Conservation (phyloP, 2,113 vertebrate genomes). For the Crotalus tigris region DNA sequence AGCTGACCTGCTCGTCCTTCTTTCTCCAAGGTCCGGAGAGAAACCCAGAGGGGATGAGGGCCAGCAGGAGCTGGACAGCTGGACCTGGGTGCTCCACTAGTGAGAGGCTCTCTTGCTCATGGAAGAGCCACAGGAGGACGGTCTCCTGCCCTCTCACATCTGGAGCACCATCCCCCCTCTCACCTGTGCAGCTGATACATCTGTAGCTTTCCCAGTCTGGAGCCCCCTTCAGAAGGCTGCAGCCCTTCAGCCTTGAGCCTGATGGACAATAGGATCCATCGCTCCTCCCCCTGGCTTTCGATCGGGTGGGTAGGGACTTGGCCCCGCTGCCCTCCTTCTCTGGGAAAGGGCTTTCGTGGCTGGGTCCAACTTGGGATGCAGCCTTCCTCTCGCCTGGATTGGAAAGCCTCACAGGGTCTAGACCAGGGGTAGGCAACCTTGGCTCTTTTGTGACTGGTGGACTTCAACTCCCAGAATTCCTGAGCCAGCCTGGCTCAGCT, state of each 20-base stretch:
- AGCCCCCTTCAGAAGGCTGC: background rate
- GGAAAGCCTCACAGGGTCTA: too few relatives aligned
- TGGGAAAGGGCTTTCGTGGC: too few relatives aligned
- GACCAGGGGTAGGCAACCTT: too few relatives aligned
- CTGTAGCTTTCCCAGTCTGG: background rate
- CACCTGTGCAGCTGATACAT: background rate
- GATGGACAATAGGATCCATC: background rate
- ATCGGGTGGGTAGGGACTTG: too few relatives aligned
- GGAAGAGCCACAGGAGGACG: background rate
- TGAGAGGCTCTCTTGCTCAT: rapidly evolving
- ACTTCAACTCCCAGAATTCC: too few relatives aligned
- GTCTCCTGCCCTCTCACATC: background rate
- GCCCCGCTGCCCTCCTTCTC: too few relatives aligned
- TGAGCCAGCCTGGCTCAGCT: too few relatives aligned
- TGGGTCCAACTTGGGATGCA: too few relatives aligned
- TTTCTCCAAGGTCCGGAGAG: background rate
- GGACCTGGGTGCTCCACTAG: background rate
- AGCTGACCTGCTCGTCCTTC: background rate
- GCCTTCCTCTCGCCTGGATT: too few relatives aligned
- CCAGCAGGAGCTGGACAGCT: background rate
- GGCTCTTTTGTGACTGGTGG: too few relatives aligned
- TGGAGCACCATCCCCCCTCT: background rate
- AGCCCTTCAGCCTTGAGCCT: background rate
- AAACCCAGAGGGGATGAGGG: background rate
- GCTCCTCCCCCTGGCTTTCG: background rate